Conservation (phyloP, 2,797 vertebrate genomes). For the Cichlasoma orientale region DNA sequence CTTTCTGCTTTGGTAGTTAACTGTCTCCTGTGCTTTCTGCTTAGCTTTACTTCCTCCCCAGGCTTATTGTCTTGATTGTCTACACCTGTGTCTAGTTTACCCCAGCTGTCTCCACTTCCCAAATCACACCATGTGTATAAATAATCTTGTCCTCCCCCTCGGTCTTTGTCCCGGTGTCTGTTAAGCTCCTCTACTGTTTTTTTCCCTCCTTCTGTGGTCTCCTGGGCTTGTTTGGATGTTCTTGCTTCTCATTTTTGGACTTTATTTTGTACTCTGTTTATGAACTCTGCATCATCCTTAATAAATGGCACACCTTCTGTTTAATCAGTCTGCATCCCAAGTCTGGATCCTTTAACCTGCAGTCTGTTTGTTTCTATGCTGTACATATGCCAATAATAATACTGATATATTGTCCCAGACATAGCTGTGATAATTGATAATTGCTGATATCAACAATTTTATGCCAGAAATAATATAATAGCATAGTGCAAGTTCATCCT, state of each 20-base stretch:
- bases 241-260: not conserved
- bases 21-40: not conserved
- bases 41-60: not conserved
- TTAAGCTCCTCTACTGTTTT: not conserved
- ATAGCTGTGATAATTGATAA: not conserved
- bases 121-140: not conserved
- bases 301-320: not conserved
- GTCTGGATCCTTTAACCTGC: not conserved
- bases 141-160: not conserved
- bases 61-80: not conserved
- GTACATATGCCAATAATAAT: not conserved
- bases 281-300: not conserved
- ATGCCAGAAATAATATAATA: not conserved
- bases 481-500: not conserved
- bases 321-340: not conserved
- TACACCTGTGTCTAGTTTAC: not conserved
- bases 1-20: not conserved
- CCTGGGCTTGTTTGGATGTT: not conserved
- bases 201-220: not conserved
- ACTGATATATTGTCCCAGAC: not conserved
- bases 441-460: not conserved
- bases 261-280: not conserved
- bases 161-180: not conserved
- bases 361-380: not conserved
- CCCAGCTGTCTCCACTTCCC: not conserved